phyloP scores from a whole-genome alignment of 1,140 invertebrate species.

The Pseudomyrmex gracilis region DNA sequence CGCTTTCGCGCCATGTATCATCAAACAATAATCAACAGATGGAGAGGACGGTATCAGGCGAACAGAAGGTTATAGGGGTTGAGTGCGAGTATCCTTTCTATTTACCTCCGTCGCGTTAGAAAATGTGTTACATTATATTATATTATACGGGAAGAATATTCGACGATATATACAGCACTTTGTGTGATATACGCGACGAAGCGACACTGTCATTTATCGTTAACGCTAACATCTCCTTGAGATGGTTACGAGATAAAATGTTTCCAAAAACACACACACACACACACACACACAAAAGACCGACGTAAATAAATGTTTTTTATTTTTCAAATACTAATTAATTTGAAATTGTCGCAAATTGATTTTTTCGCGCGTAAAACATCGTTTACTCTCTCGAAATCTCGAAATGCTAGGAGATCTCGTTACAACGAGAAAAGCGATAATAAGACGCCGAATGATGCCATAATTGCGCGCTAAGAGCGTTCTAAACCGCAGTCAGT shows the following conservation, averaged over 20 bases:
- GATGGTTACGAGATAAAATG: slow-evolving; percentile 20
- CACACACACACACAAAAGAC: background rate
- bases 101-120: background rate
- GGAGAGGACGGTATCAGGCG: background rate
- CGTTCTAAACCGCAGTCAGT: slow-evolving; percentile 17
- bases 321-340: background rate
- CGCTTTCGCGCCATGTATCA: background rate
- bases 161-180: slow-evolving; percentile 6
- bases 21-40: slow-evolving; percentile 41
- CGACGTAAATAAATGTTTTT: background rate
- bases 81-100: background rate
- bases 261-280: background rate
- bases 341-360: background rate
- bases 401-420: background rate
- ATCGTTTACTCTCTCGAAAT: background rate
- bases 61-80: background rate
- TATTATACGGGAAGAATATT: slow-evolving; percentile 35
- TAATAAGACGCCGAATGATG: background rate
- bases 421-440: slow-evolving; percentile 9
- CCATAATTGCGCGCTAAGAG: slow-evolving; percentile 7
- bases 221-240: slow-evolving; percentile 26
- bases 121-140: slow-evolving; percentile 42
- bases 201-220: slow-evolving; percentile 29
- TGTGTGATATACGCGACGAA: background rate
- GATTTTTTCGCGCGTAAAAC: background rate